Evolutionary conservation across 2,888 invertebrate species (phyloP).

Genomic region (Lordiphosa andalusiaca): DNA sequence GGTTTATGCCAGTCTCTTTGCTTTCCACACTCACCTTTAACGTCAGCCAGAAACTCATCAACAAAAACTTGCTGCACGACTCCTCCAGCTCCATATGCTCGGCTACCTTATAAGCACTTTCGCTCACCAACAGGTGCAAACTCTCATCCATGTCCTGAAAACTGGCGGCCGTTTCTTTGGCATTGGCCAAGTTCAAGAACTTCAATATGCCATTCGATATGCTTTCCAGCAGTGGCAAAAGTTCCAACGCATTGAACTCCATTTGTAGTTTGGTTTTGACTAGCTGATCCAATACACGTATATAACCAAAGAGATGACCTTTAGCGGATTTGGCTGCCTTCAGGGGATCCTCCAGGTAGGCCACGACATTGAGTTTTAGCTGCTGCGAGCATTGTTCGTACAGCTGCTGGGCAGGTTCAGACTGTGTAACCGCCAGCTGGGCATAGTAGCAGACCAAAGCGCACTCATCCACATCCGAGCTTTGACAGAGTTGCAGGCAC

Average conservation of each 20-base stretch:
- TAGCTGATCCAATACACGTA: conserved; percentile 70
- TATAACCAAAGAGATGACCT: conserved; percentile 81
- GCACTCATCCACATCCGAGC: conserved; percentile 72
- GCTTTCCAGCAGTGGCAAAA: conserved; percentile 59
- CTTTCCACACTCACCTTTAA: conserved; percentile 83
- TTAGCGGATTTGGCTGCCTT: conserved; percentile 81
- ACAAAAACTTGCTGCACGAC: conserved; percentile 83
- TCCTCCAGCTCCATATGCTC: conserved; percentile 51
- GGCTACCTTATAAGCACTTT: conserved; percentile 76
- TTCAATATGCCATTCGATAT: conserved; percentile 66
- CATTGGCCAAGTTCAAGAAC: conserved; percentile 70
- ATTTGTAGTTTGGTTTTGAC: conserved; percentile 17
- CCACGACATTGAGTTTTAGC: background rate
- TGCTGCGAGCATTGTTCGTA: conserved; percentile 63
- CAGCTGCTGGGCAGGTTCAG: conserved; percentile 56
- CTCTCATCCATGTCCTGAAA: conserved; percentile 90
- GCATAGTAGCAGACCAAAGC: conserved; percentile 68
- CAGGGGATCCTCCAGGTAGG: conserved; percentile 80
- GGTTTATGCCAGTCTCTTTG: too few species aligned
- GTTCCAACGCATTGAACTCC: conserved; percentile 23
- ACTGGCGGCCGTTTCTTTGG: conserved; percentile 83
- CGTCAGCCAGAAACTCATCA: conserved; percentile 89
- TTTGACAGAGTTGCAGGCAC: conserved; percentile 50
- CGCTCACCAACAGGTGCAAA: conserved; percentile 83
- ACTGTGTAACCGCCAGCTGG: conserved; percentile 68